Percentiles rank a stretch among this genome's conserved stretches.
phyloP scores from a whole-genome alignment of 2,113 vertebrate species.

The Coryphaenoides rupestris region DNA sequence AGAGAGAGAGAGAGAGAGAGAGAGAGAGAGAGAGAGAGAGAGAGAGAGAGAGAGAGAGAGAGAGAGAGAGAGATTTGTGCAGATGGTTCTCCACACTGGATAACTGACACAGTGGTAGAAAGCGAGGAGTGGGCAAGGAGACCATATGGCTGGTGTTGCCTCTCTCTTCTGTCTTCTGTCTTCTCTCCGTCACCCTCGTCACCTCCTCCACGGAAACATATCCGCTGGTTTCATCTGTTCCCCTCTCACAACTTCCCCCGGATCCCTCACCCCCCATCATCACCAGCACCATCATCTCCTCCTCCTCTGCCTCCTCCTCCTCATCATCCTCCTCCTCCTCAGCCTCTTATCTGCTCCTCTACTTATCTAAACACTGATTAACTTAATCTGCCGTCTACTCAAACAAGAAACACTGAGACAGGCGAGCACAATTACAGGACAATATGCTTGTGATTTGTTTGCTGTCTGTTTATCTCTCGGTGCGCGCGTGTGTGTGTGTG shows the following conservation, averaged over 20 bases:
- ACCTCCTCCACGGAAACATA: too few species aligned
- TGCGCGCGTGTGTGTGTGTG: too few species aligned
- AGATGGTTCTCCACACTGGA: background rate
- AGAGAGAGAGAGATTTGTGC: slow-evolving; percentile 3
- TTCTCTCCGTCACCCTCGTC: background rate
- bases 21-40: background rate
- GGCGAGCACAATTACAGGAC: too few species aligned
- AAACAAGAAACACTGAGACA: too few species aligned
- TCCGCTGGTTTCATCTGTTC: background rate
- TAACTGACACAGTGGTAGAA: background rate
- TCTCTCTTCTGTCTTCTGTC: background rate
- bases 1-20: background rate
- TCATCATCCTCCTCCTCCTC: background rate
- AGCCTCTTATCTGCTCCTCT: too few species aligned
- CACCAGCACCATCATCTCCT: background rate
- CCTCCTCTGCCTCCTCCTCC: background rate
- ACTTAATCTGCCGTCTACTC: too few species aligned
- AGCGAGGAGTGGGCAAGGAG: background rate
- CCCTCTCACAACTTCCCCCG: background rate
- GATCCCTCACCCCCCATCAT: background rate
- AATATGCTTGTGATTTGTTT: too few species aligned
- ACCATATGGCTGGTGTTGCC: background rate
- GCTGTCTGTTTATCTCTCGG: too few species aligned
- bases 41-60: background rate
- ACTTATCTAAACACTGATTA: too few species aligned